Conservation (phyloP, 2,113 vertebrate species). For the Bubalus kerabau region DNA sequence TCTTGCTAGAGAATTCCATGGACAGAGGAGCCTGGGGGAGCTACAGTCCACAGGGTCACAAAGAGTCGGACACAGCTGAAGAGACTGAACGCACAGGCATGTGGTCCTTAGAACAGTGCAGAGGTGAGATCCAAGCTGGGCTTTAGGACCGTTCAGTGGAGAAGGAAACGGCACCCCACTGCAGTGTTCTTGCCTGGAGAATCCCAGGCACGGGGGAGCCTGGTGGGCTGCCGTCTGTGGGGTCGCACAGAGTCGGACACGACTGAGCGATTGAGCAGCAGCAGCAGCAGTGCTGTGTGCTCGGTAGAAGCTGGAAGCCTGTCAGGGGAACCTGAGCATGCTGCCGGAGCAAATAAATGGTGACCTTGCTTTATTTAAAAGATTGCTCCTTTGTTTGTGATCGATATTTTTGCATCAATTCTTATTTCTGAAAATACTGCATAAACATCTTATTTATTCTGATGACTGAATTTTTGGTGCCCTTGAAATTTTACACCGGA, state of each 20-base stretch:
- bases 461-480: not conserved
- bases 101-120: not conserved
- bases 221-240: too few species aligned
- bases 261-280: too few species aligned
- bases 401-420: not conserved
- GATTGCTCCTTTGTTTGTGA: not conserved
- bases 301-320: rapidly evolving
- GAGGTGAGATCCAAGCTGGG: not conserved
- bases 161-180: too few species aligned
- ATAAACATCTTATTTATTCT: not conserved
- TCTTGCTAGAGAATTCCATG: not conserved
- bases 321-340: rapidly evolving
- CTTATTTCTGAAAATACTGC: not conserved
- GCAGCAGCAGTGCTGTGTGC: not conserved
- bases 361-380: not conserved
- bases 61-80: not conserved
- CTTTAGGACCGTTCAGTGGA: not conserved
- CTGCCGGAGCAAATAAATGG: not conserved
- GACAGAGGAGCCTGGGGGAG: not conserved
- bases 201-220: too few species aligned
- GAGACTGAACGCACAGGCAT: not conserved
- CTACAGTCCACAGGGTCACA: not conserved
- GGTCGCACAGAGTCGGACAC: too few species aligned
- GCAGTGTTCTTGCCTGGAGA: too few species aligned
- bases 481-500: not conserved